phyloP scores from a whole-genome alignment of 2,113 vertebrate genomes.

The Sapajus apella region DNA sequence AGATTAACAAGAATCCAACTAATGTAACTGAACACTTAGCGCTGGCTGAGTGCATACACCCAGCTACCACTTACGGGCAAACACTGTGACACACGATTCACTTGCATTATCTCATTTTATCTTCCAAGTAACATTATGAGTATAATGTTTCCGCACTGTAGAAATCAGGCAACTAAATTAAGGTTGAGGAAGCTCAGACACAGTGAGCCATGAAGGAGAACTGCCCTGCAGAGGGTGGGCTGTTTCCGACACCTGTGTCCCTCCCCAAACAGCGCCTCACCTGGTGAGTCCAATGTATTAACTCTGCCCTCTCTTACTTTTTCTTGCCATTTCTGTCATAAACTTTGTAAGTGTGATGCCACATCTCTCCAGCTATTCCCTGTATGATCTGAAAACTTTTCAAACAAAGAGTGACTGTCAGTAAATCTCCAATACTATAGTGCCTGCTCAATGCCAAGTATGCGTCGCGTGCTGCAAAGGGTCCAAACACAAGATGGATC shows the following conservation, averaged over 20 bases:
- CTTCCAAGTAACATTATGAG: background rate
- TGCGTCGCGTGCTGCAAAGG: background rate
- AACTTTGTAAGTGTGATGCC: background rate
- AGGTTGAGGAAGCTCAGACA: background rate
- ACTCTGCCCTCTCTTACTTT: background rate
- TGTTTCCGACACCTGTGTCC: background rate
- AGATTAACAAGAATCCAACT: background rate
- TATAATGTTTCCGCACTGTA: background rate
- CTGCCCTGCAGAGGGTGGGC: background rate
- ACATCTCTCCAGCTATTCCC: background rate
- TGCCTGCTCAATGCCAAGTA: background rate
- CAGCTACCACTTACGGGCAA: background rate
- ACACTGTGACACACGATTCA: no score
- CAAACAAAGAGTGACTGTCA: background rate
- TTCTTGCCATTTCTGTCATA: background rate
- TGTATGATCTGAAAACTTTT: background rate
- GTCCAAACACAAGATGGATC: background rate
- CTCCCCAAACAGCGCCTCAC: background rate
- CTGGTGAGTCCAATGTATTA: background rate
- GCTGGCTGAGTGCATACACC: background rate
- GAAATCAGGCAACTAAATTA: background rate
- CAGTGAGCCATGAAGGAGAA: background rate
- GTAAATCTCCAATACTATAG: background rate
- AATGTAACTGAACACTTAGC: background rate
- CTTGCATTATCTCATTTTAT: background rate